Conservation (phyloP, 2,888 invertebrate species). For the Hololepta plana region DNA sequence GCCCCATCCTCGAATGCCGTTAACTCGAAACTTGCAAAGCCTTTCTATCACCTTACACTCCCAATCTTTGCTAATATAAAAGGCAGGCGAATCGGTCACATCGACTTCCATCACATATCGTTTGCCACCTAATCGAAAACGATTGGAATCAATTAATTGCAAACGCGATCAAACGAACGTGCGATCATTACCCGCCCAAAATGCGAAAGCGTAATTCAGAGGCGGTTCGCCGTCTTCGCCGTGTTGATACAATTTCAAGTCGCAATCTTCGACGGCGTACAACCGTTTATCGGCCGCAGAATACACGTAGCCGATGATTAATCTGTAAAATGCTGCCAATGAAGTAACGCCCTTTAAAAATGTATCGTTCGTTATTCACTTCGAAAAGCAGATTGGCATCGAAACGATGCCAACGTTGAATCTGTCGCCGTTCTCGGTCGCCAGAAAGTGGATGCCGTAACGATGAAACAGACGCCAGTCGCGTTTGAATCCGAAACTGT, state of each 20-base stretch:
- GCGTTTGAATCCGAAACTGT: slow-evolving; percentile 40
- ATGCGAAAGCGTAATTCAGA: slow-evolving; percentile 40
- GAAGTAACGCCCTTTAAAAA: too few relatives aligned
- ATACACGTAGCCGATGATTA: slow-evolving; percentile 44
- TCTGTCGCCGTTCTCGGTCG: slow-evolving; percentile 48
- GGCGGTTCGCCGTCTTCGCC: slow-evolving; percentile 40
- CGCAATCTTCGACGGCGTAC: slow-evolving; percentile 27
- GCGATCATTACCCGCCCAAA: slow-evolving; percentile 32
- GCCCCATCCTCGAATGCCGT: slow-evolving; percentile 44
- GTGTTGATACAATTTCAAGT: slow-evolving; percentile 39
- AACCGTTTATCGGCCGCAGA: slow-evolving; percentile 24
- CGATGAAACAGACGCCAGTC: slow-evolving; percentile 52
- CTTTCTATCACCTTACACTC: slow-evolving; percentile 40
- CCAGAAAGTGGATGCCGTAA: slow-evolving; percentile 50
- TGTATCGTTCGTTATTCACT: slow-evolving; percentile 22
- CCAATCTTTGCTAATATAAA: slow-evolving; percentile 40
- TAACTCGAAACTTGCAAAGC: slow-evolving; percentile 37
- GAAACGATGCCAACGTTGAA: slow-evolving; percentile 42
- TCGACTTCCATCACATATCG: slow-evolving; percentile 33
- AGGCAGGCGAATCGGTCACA: slow-evolving; percentile 32
- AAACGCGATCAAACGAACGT: not conserved
- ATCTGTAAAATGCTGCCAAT: slow-evolving; percentile 29
- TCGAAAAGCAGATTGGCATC: slow-evolving; percentile 40
- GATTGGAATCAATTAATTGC: slow-evolving; percentile 1
- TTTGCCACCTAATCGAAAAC: slow-evolving; percentile 32